Base-by-base conservation (phyloP, 2,113 vertebrate genomes). In the Thamnaconus septentrionalis region DNA sequence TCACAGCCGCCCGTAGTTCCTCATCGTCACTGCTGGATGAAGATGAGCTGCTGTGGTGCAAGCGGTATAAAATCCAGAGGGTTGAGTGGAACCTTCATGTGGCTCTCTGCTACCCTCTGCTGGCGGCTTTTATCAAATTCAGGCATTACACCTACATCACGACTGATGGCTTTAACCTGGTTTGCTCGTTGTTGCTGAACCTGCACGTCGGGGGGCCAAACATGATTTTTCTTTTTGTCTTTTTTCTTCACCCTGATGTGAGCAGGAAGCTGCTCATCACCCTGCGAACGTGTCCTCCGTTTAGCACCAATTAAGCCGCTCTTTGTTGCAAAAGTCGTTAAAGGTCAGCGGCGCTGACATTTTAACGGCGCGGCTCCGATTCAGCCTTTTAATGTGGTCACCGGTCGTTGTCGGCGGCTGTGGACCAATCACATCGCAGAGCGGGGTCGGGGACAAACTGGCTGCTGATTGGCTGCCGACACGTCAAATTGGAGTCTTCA, bases 71-170 rank as follows among this genome's bases (percentile, higher is more conserved):
- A 31, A 31, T 31, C 18, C 18, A 43, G 39, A 11, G 11, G 45
- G 46, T 54, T 66, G 49, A 4, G 11, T 50, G 4, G 4, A 7
- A 55, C 41, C 1, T 46, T 49, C 5, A 4, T 4, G 49, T 41
- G 39, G 62, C 71, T 63, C 82, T 80, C 71, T 85, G 73, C 0
- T 3, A 47, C 84, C 85, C 74, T 65, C 86, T 84, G 68, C 68
- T 86, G 87, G 73, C 31, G 3, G 52, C 51, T 64, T 2, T 43
- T 3, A n/a, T 18, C 18, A 31, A 31, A 31, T 31, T 31, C 18
- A 31, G 18, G 18, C 18, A 31, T 31, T 31, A 31, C 18, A 3
- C 7, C 44, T 6, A 7, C 7, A 3, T 7, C 7, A 7, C 44
- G 44, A 5, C 5, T 45, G 44, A 45, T 45, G 7, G 7, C 44